Evolutionary conservation across 2,113 vertebrate genomes (phyloP).

Genomic region (Gymnocephalus cernua): DNA sequence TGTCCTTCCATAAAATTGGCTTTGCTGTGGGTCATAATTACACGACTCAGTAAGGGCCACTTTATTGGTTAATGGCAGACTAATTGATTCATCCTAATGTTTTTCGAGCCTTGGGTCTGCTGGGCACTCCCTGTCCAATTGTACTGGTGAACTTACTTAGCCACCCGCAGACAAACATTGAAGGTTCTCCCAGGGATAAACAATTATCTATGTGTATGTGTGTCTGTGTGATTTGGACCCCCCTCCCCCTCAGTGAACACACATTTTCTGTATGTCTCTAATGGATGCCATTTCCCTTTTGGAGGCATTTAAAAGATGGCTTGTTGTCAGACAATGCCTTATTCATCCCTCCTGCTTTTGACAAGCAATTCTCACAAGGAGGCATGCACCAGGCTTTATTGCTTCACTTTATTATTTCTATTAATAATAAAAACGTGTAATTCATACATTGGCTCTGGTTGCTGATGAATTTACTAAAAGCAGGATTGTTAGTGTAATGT

Average conservation of each 20-base stretch:
- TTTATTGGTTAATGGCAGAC: slow-evolving; percentile 82
- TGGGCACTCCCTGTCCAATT: slow-evolving; percentile 69
- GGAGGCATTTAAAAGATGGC: slow-evolving; percentile 77
- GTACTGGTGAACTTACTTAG: slow-evolving; percentile 74
- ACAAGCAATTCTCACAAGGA: slow-evolving; percentile 74
- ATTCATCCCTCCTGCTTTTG: slow-evolving; percentile 58
- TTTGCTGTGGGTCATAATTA: slow-evolving; percentile 86
- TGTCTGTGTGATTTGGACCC: slow-evolving; percentile 22
- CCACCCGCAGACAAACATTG: slow-evolving; percentile 76
- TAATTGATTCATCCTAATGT: slow-evolving; percentile 87
- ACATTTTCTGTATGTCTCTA: slow-evolving; percentile 71
- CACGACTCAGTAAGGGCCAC: slow-evolving; percentile 81
- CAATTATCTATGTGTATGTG: slow-evolving; percentile 70
- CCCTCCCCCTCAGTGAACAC: slow-evolving; percentile 36
- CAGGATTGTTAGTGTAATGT: neutral
- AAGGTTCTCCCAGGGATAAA: slow-evolving; percentile 75
- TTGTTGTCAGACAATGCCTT: slow-evolving; percentile 73
- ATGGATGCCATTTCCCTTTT: slow-evolving; percentile 78
- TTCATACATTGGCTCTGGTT: slow-evolving; percentile 16
- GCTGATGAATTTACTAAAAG: slow-evolving; percentile 23
- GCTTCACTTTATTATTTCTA: slow-evolving; percentile 45
- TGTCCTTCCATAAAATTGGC: slow-evolving; percentile 74
- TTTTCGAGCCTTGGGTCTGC: slow-evolving; percentile 76
- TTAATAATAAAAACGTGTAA: slow-evolving; percentile 18
- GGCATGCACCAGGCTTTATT: slow-evolving; percentile 50